Conservation (phyloP, 2,113 vertebrate genomes). For the Salminus brasiliensis region DNA sequence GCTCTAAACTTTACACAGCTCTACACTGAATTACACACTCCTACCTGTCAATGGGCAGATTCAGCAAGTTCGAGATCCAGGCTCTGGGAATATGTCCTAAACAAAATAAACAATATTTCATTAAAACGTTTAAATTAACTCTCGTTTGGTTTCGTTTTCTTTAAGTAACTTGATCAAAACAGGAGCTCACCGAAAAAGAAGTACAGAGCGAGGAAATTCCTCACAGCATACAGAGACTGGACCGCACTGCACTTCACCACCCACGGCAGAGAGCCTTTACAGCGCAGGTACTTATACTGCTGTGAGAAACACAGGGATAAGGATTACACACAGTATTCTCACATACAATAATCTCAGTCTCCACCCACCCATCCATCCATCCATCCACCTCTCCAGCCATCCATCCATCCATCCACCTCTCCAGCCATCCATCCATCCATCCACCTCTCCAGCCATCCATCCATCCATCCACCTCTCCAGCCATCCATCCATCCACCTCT, state of each 20-base stretch:
- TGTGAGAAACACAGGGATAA: constrained; percentile 14
- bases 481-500: too few relatives aligned
- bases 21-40: constrained; percentile 26
- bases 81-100: constrained; percentile 87
- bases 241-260: constrained; percentile 86
- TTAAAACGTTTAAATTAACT: neutral
- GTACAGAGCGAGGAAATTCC: constrained; percentile 85
- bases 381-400: too few relatives aligned
- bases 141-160: neutral
- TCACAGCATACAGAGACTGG: constrained; percentile 86
- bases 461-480: too few relatives aligned
- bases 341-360: too few relatives aligned
- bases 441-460: too few relatives aligned
- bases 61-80: constrained; percentile 87
- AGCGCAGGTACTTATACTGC: constrained; percentile 94
- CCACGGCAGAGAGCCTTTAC: constrained; percentile 83
- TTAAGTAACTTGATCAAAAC: neutral
- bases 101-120: neutral
- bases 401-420: too few relatives aligned
- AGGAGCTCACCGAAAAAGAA: constrained; percentile 90
- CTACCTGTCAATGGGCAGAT: constrained; percentile 83
- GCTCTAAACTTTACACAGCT: neutral
- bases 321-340: too few relatives aligned
- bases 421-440: too few relatives aligned
- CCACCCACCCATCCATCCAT: too few relatives aligned